Evolutionary conservation across 2,113 vertebrate species (phyloP).

Genomic region (Mesocricetus auratus): DNA sequence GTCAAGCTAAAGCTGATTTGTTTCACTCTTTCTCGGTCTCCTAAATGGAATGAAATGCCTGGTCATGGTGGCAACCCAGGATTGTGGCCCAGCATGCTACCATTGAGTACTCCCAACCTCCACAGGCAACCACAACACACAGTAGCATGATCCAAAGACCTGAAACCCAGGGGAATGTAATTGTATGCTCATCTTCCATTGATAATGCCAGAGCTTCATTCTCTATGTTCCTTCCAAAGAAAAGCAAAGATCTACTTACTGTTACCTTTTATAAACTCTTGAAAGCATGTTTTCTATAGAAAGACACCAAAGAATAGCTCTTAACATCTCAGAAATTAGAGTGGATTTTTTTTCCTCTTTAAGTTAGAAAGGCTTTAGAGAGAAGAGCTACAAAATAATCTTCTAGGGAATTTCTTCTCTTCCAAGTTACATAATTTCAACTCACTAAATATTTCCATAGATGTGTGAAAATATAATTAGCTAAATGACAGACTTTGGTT

Average conservation of each 20-base stretch:
- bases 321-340: conserved; percentile 32
- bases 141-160: background rate
- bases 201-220: background rate
- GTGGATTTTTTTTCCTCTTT: background rate
- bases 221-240: background rate
- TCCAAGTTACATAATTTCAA: conserved; percentile 11
- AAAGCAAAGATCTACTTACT: background rate
- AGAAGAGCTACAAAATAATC: background rate
- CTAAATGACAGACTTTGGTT: conserved; percentile 21
- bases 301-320: conserved; percentile 28
- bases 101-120: background rate
- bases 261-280: background rate
- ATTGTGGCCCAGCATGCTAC: rapidly evolving
- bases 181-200: background rate
- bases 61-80: background rate
- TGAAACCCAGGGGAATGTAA: rapidly evolving
- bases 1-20: background rate
- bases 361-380: background rate
- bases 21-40: background rate
- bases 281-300: background rate
- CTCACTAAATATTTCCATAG: conserved; percentile 19
- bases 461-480: conserved; percentile 27
- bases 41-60: background rate
- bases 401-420: background rate
- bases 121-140: too few relatives aligned